phyloP scores from a whole-genome alignment of 2,113 vertebrate species.

The Petroica traversi region DNA sequence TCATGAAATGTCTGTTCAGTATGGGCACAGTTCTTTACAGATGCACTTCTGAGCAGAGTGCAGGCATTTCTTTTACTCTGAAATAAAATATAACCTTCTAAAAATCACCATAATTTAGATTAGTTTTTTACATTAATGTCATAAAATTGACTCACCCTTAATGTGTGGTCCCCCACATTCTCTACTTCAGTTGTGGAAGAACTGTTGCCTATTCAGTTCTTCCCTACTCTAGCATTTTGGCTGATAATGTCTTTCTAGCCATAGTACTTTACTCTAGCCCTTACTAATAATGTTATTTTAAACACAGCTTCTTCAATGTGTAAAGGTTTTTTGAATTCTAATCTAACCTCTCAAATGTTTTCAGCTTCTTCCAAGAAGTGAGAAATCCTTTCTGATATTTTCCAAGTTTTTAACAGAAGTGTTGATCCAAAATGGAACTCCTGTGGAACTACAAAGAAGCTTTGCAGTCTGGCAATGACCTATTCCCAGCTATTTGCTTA shows the following conservation, averaged over 20 bases:
- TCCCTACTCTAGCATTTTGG: background rate
- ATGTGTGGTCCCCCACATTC: background rate
- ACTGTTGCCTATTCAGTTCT: background rate
- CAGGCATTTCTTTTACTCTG: background rate
- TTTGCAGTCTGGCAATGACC: background rate
- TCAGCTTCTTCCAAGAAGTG: background rate
- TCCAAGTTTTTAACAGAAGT: conserved; percentile 1
- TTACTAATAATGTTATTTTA: background rate
- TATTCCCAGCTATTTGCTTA: background rate
- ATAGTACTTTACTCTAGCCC: background rate
- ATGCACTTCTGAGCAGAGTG: background rate
- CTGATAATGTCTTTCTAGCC: background rate
- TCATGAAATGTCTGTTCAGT: background rate
- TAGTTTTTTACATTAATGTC: background rate
- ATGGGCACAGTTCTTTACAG: background rate
- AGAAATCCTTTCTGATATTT: background rate
- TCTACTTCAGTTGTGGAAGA: background rate
- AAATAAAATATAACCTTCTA: background rate
- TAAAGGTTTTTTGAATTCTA: background rate
- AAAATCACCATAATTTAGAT: background rate
- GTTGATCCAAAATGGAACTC: background rate
- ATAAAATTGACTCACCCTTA: background rate
- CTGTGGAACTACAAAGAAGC: background rate
- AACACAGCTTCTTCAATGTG: background rate
- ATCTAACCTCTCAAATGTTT: background rate